Conservation (phyloP, 2,113 vertebrate species). For the Turnix velox region DNA sequence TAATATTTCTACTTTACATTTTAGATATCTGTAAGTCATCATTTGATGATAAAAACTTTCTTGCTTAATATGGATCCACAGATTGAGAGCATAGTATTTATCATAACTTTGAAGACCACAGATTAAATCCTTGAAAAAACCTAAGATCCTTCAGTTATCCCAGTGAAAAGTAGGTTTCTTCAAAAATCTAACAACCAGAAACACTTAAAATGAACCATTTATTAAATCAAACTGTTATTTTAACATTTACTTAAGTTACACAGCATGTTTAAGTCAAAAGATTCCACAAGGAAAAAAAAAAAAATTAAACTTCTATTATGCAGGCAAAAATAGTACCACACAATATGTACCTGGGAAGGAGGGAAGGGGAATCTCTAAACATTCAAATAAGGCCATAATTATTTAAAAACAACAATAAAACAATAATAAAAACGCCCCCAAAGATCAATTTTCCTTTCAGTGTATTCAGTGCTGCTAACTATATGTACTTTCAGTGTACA, state of each 20-base stretch:
- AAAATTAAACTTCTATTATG: constrained; percentile 86
- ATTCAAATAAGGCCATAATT: constrained; percentile 83
- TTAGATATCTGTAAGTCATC: neutral
- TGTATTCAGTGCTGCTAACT: constrained; percentile 84
- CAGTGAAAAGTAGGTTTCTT: neutral
- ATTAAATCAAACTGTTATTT: constrained; percentile 98
- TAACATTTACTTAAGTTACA: constrained; percentile 98
- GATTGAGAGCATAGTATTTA: neutral
- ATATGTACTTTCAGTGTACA: constrained; percentile 68
- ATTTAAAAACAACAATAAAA: constrained; percentile 81
- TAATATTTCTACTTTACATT: neutral
- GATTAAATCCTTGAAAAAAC: neutral
- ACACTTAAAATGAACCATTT: constrained; percentile 85
- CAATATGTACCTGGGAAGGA: constrained; percentile 89
- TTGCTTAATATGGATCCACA: neutral
- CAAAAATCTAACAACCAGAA: constrained; percentile 53
- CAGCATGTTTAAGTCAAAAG: constrained; percentile 82
- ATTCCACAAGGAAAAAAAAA: constrained; percentile 82
- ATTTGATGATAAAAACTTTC: neutral
- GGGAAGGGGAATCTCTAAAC: constrained; percentile 70
- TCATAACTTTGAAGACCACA: neutral
- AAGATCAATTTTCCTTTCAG: constrained; percentile 72
- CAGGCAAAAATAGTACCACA: constrained; percentile 98
- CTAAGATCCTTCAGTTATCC: neutral
- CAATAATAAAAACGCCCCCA: constrained; percentile 71